Evolutionary conservation across 2,797 vertebrate species (phyloP), one percentile per base, ranked within the genome.

Genomic region (Ctenopoma multispine): DNA sequence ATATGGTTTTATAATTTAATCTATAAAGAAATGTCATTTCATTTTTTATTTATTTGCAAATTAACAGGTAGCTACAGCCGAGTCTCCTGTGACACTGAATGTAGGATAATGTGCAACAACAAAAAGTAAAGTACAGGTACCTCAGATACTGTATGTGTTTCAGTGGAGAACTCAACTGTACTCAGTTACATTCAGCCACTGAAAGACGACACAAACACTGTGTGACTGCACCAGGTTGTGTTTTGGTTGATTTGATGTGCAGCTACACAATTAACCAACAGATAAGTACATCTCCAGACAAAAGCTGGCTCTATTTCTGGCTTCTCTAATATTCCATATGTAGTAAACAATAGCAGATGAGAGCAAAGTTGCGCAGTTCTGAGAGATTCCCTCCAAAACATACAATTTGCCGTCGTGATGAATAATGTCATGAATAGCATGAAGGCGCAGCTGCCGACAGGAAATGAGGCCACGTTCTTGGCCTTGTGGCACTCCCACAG

Each of bases 331-430:
- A 81, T 63, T 43, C 47, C 61, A 57, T 41, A 63, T 76, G 61
- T 53, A 44, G 67, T 80, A 83, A 92, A 88, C 85, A 84, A 86
- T 23, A 71, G 27, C 80, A 90, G 79, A 84, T 83, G 80, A 53
- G 63, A 69, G 47, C 66, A 43, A 84, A 78, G 78, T 72, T 66
- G 44, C 46, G 24, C 1, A 4, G 51, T 50, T 55, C 34, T 43
- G 36, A 63, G 4, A 63, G n/a, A 72, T 73, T 76, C 76, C 47
- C 57, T 72, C 63, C 59, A 81, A 70, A 75, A 72, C 41, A 73
- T 60, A 75, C 56, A 66, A 72, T 75, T 73, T 75, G 49, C 60
- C 34, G 41, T 73, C 36, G 65, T 50, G 76, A 80, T 82, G 72
- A 92, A 88, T 83, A 87, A 87, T 80, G 71, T 72, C 81, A 81